Percentiles rank a stretch among this genome's conserved stretches.
Conservation (phyloP, 2,113 vertebrate genomes). For the Gallinago paraguaiae region DNA sequence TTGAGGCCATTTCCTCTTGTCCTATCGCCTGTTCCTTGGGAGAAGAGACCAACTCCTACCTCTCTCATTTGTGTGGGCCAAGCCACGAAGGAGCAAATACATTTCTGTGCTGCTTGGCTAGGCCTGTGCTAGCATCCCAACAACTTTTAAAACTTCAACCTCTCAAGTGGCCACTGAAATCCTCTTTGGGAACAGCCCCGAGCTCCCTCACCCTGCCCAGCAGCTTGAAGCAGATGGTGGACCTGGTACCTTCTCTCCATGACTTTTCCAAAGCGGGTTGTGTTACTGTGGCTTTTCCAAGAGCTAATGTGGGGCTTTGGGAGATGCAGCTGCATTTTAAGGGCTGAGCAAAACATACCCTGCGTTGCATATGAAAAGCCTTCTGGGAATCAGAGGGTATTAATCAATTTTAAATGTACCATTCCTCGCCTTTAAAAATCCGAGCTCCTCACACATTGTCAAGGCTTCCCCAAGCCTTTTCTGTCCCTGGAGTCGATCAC, state of each 20-base stretch:
- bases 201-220: not conserved
- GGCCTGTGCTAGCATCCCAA: not conserved
- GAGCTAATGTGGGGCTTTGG: not conserved
- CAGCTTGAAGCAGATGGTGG: not conserved
- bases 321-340: slow-evolving; percentile 53
- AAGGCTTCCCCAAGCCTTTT: not conserved
- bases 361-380: slow-evolving; percentile 34
- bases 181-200: accelerated
- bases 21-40: no score
- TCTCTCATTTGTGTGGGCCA: not conserved
- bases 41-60: no score
- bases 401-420: slow-evolving; percentile 59
- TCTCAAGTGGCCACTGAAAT: not conserved
- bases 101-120: not conserved
- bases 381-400: slow-evolving; percentile 45
- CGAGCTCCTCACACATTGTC: not conserved
- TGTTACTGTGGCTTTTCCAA: not conserved
- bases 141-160: not conserved
- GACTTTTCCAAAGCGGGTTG: not conserved
- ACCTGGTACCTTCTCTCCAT: not conserved
- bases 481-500: not conserved
- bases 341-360: slow-evolving; percentile 13
- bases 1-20: no score
- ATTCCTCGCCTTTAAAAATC: slow-evolving; percentile 45
- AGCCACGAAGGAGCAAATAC: not conserved